Conservation (phyloP, 1,140 invertebrate genomes). For the Aplysia californica region DNA sequence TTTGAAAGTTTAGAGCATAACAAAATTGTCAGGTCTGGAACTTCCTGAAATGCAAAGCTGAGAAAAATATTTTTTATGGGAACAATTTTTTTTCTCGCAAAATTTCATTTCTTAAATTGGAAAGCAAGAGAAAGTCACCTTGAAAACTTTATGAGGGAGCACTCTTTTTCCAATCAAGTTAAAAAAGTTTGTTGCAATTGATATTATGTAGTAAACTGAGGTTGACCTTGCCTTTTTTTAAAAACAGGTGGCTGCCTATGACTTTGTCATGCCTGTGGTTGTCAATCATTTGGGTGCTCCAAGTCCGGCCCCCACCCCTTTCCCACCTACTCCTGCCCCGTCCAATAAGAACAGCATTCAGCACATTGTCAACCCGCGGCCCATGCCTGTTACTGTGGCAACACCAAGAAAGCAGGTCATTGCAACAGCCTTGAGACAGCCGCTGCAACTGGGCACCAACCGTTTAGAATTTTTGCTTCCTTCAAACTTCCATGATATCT, state of each 20-base stretch:
- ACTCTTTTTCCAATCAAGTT: too few relatives aligned
- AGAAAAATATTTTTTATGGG: too few relatives aligned
- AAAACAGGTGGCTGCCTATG: constrained; percentile 67
- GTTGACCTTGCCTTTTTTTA: too few relatives aligned
- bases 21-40: too few relatives aligned
- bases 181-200: too few relatives aligned
- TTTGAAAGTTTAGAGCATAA: too few relatives aligned
- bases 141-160: too few relatives aligned
- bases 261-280: constrained; percentile 63
- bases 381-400: constrained; percentile 46
- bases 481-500: constrained; percentile 45
- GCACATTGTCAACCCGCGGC: constrained; percentile 63
- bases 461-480: constrained; percentile 56
- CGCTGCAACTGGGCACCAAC: constrained; percentile 56
- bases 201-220: too few relatives aligned
- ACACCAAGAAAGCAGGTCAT: constrained; percentile 63
- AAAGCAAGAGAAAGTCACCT: too few relatives aligned
- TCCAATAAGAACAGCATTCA: constrained; percentile 59
- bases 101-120: too few relatives aligned
- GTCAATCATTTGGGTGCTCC: constrained; percentile 60
- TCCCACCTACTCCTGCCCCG: constrained; percentile 57
- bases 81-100: too few relatives aligned
- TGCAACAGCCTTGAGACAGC: constrained; percentile 61
- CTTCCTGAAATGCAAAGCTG: too few relatives aligned
- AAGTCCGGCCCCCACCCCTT: constrained; percentile 56